Evolutionary conservation across 2,113 vertebrate genomes (phyloP), one percentile per base, ranked within the genome.

Genomic region (Pogonocichla stellata): DNA sequence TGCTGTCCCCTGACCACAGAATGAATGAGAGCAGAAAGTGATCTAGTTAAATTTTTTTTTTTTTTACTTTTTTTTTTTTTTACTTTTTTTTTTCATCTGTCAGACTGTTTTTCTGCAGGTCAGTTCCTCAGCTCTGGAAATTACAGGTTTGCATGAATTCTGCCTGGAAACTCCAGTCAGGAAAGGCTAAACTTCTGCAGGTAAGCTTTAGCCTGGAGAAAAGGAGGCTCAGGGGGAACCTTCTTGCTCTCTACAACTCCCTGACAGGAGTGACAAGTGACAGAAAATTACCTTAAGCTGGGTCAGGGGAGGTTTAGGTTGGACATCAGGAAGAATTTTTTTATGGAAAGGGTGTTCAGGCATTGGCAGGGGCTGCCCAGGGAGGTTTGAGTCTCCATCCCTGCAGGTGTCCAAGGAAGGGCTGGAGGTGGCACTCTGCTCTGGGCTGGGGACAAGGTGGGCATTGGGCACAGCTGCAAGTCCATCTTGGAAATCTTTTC

Each of bases 341-440:
- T 34, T 3, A 3, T 17, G 9, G 36, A 20, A 73, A n/a, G 15
- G 12, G 19, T 22, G 10, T 0, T 29, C 40, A 79, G 24, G n/a
- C 5, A 1, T 34, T 57, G 65, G 29, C n/a, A 56, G 25, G 31
- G 29, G 34, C 43, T 88, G 51, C 38, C 36, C 51, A 45, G 19
- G 23, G 51, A 73, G 26, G 22, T 51, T 5, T n/a, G 51, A 33
- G 58, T n/a, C 0, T 23, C 60, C 28, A 58, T 20, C 33, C 36
- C 51, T 73, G 67, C 18, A 50, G 31, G 20, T 23, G 26, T 16
- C 23, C 51, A 38, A 10, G 33, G 43, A 73, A 73, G 0, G 8
- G 0, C 69, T 51, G 77, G 33, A 80, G 0, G 5, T 45, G 53
- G 33, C 45, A 51, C 45, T 38, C 3, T 0, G 60, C 69, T 43